Conservation (phyloP, 1,140 invertebrate species). For the Trichomalopsis sarcophagae region DNA sequence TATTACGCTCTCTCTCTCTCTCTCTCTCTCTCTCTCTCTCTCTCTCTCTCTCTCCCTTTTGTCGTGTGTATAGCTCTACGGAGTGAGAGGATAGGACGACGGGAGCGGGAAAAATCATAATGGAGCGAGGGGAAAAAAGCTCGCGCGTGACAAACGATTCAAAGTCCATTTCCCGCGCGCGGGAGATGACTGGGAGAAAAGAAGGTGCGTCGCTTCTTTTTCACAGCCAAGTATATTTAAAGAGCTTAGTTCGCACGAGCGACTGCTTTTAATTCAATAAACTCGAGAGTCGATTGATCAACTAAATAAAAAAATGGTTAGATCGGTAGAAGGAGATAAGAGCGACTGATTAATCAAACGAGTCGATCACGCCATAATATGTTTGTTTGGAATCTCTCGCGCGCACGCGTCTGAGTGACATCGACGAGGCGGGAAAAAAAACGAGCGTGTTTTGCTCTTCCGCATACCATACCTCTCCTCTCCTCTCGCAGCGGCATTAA, state of each 20-base stretch:
- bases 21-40: background rate
- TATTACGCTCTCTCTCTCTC: background rate
- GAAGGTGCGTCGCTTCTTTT: background rate
- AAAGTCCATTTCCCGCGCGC: conserved; percentile 58
- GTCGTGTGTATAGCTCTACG: too few relatives aligned
- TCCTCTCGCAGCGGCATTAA: background rate
- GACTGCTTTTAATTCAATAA: background rate
- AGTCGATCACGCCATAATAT: background rate
- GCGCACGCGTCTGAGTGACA: background rate
- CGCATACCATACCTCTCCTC: background rate
- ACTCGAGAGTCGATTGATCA: background rate
- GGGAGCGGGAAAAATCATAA: conserved; percentile 10
- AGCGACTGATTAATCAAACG: background rate
- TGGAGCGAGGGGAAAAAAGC: conserved; percentile 56
- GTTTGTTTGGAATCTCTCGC: background rate
- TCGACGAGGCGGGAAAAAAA: background rate
- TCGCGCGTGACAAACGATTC: conserved; percentile 67
- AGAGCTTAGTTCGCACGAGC: too few relatives aligned
- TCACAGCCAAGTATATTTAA: too few relatives aligned
- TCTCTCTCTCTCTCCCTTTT: background rate
- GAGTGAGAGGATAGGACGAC: background rate
- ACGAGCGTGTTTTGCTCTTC: background rate
- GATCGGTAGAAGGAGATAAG: too few relatives aligned
- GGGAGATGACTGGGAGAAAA: background rate
- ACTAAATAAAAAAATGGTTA: too few relatives aligned